phyloP scores from a whole-genome alignment of 2,797 vertebrate genomes.

The Oreonectes daqikongensis region DNA sequence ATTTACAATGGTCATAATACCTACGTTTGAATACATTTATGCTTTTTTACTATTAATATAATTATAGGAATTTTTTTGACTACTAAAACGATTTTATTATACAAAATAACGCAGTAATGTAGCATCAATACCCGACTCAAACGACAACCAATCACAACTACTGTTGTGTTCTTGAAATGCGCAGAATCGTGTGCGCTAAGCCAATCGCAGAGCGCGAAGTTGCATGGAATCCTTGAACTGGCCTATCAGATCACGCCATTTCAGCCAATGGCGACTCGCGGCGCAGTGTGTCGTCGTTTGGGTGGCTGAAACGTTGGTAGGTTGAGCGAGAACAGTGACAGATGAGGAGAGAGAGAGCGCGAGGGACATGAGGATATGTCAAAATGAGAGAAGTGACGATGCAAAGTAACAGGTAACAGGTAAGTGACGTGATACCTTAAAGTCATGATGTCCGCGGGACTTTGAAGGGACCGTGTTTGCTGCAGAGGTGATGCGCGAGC shows the following conservation, averaged over 20 bases:
- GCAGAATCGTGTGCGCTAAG: constrained; percentile 17
- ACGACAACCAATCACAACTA: constrained; percentile 50
- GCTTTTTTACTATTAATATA: no score
- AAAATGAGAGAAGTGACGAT: constrained; percentile 67
- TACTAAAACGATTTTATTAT: no score
- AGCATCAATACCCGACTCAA: no score
- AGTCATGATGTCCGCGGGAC: background rate
- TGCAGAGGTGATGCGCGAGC: constrained; percentile 31
- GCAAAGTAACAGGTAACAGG: constrained; percentile 65
- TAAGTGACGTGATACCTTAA: constrained; percentile 53
- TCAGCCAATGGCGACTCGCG: constrained; percentile 65
- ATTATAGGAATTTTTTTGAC: no score
- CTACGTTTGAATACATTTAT: no score
- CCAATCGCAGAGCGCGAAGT: constrained; percentile 44
- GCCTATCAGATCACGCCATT: constrained; percentile 64
- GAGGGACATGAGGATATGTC: constrained; percentile 49
- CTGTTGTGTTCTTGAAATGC: constrained; percentile 51
- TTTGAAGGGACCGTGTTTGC: background rate
- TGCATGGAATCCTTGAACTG: background rate
- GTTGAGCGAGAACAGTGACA: constrained; percentile 39
- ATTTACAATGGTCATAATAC: background rate
- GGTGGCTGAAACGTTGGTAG: constrained; percentile 46
- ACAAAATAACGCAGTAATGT: no score
- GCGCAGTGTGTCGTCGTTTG: constrained; percentile 48
- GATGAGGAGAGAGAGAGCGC: background rate